Evolutionary conservation across 2,113 vertebrate species (phyloP).

Genomic region (Procapra przewalskii): DNA sequence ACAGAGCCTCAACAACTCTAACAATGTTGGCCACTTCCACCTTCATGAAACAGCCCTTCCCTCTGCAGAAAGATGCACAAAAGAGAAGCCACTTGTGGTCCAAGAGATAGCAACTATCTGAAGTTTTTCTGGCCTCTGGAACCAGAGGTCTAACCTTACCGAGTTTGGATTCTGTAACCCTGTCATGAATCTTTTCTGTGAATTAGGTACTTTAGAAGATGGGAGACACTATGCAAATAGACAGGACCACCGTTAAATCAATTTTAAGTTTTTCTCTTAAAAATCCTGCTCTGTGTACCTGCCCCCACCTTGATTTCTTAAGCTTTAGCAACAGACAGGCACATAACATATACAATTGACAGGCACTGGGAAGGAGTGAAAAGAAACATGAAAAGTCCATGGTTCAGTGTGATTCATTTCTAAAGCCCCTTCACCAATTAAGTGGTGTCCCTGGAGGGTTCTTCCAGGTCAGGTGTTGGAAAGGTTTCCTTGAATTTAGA

Average conservation of each 20-base stretch:
- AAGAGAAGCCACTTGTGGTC: background rate
- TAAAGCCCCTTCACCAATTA: constrained; percentile 47
- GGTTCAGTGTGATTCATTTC: background rate
- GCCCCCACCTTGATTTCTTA: background rate
- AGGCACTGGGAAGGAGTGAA: background rate
- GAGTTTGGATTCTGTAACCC: background rate
- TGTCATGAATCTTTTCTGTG: background rate
- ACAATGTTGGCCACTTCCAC: fast-evolving
- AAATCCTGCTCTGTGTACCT: background rate
- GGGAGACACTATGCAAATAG: background rate
- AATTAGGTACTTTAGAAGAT: constrained; percentile 11
- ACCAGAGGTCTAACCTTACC: background rate
- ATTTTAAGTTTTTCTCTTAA: background rate
- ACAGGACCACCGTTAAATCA: background rate
- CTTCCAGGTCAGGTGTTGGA: background rate
- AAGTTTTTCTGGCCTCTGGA: background rate
- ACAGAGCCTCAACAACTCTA: background rate
- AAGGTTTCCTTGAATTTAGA: constrained; percentile 53
- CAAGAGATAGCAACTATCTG: background rate
- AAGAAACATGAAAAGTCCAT: background rate
- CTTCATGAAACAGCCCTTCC: background rate
- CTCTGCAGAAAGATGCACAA: background rate
- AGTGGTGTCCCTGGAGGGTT: background rate
- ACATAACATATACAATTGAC: background rate
- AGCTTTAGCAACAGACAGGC: background rate